Evolutionary conservation across 1,140 invertebrate genomes (phyloP).

Genomic region (Belonocnema kinseyi): DNA sequence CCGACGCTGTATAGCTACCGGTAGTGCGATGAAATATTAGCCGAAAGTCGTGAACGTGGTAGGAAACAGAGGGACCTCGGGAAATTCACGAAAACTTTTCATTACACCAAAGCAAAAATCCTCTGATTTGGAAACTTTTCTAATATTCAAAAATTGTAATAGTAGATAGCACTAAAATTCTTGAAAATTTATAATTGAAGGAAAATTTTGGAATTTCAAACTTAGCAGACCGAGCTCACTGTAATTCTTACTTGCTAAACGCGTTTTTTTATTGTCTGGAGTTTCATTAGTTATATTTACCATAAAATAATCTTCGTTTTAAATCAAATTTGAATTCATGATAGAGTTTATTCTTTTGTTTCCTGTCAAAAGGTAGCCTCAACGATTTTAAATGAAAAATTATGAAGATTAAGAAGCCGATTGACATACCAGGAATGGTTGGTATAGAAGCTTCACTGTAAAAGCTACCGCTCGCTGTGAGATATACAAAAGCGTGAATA

Average conservation of each 20-base stretch:
- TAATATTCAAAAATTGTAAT: too few species aligned
- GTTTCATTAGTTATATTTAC: too few species aligned
- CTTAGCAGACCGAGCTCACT: too few species aligned
- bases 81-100: conserved; percentile 69
- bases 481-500: conserved; percentile 66
- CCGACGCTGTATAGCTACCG: conserved; percentile 57
- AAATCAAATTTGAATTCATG: too few species aligned
- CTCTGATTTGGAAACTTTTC: conserved; percentile 51
- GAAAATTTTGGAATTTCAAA: too few species aligned
- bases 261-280: too few species aligned
- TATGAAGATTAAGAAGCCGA: not conserved
- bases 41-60: conserved; percentile 65
- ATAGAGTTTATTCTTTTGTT: too few species aligned
- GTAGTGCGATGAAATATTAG: conserved; percentile 71
- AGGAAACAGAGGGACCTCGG: conserved; percentile 63
- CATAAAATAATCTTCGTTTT: too few species aligned
- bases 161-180: too few species aligned
- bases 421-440: conserved; percentile 17
- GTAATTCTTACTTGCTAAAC: too few species aligned
- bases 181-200: too few species aligned
- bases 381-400: not conserved
- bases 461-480: conserved; percentile 41
- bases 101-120: conserved; percentile 48
- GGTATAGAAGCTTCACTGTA: not conserved
- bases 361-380: not conserved